These are phyloP conservation scores for Melanostigma gelatinosum DNA, from an alignment of 2,113 vertebrate species.

Conservation along the genomic window DNA sequence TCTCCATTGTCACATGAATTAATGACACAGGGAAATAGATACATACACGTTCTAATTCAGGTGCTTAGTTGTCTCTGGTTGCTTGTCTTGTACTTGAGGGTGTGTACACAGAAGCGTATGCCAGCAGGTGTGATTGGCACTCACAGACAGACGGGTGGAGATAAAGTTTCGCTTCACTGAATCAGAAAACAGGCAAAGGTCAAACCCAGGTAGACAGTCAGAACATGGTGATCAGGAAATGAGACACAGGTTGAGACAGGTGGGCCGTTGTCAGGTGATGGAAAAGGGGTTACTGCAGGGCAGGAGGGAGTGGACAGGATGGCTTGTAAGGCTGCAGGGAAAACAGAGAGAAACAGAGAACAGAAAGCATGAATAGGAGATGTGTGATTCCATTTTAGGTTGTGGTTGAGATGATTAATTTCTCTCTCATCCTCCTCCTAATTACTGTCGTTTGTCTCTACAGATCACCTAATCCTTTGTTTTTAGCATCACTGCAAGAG, in stretches of 20 bases:
- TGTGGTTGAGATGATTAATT: background rate
- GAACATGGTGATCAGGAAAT: too few species aligned
- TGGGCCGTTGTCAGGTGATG: too few species aligned
- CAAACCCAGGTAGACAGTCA: too few species aligned
- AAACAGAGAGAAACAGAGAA: background rate
- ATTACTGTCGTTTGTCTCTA: conserved; percentile 23
- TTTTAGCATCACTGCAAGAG: background rate
- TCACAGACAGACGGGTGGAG: too few species aligned
- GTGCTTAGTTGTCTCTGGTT: background rate
- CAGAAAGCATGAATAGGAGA: background rate
- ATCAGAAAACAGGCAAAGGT: too few species aligned
- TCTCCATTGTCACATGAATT: background rate
- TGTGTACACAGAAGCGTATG: background rate
- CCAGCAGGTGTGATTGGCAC: background rate
- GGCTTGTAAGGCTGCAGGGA: background rate
- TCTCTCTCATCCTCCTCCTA: background rate
- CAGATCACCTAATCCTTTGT: background rate
- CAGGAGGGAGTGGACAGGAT: too few species aligned
- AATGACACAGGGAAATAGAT: background rate
- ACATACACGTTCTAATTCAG: background rate
- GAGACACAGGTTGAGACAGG: too few species aligned
- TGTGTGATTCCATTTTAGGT: background rate
- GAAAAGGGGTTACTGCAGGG: too few species aligned
- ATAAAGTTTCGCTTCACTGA: too few species aligned
- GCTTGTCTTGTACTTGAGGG: background rate